Conservation (phyloP, 2,797 vertebrate species). For the Chrosomus eos region DNA sequence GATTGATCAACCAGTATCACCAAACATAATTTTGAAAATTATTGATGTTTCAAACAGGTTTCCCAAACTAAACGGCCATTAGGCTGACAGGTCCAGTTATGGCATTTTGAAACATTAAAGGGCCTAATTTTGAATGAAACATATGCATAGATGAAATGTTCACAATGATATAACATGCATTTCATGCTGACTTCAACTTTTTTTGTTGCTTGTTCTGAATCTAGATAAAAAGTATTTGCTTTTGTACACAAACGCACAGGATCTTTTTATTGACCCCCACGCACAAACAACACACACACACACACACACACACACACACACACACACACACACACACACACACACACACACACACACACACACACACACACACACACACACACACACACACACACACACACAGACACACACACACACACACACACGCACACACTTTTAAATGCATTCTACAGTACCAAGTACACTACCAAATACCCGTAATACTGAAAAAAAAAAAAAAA, state of each 20-base stretch:
- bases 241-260: neutral
- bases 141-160: neutral
- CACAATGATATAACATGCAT: neutral
- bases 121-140: neutral
- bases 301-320: too few species aligned
- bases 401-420: too few species aligned
- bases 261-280: too few species aligned
- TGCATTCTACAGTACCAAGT: neutral
- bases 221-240: neutral
- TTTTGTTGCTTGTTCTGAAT: neutral
- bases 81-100: neutral
- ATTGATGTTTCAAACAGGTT: neutral
- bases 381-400: too few species aligned
- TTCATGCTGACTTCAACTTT: neutral
- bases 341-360: too few species aligned
- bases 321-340: too few species aligned
- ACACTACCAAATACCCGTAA: too few species aligned
- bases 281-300: too few species aligned
- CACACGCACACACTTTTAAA: neutral
- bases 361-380: too few species aligned
- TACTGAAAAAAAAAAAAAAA: conserved; percentile 26
- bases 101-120: neutral
- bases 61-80: neutral
- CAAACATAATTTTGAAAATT: neutral
- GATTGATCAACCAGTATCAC: neutral